Conservation (phyloP, 2,888 invertebrate genomes). For the Orthonevra nobilis region DNA sequence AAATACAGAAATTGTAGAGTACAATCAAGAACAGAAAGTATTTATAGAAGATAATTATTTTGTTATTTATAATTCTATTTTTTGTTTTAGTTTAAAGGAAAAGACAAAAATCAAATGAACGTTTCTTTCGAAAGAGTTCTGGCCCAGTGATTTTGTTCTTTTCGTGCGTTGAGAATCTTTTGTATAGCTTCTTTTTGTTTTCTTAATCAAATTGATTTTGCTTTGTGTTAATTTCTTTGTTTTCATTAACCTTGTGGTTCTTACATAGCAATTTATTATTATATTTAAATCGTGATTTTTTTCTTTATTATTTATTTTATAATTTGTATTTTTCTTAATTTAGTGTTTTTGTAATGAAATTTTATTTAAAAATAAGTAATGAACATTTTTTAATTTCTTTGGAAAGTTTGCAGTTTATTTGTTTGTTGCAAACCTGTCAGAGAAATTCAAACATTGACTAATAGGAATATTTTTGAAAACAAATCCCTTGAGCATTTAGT, state of each 20-base stretch:
- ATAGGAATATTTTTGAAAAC: neutral
- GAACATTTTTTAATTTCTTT: conserved; percentile 21
- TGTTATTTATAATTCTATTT: too few relatives aligned
- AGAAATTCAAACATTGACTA: conserved; percentile 13
- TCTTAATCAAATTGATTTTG: conserved; percentile 20
- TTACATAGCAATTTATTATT: conserved; percentile 37
- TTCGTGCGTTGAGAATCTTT: conserved; percentile 32
- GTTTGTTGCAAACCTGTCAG: conserved; percentile 23
- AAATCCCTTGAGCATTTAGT: conserved; percentile 57
- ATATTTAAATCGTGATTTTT: conserved; percentile 61
- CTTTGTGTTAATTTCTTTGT: neutral
- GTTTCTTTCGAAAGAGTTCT: conserved; percentile 55
- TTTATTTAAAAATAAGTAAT: neutral
- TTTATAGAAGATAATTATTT: conserved; percentile 7
- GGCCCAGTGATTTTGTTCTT: conserved; percentile 32
- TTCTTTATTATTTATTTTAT: conserved; percentile 45
- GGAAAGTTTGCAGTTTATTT: conserved; percentile 10
- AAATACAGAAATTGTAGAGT: conserved; percentile 12
- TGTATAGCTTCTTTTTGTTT: conserved; percentile 27
- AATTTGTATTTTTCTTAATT: conserved; percentile 30
- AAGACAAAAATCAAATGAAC: conserved; percentile 35
- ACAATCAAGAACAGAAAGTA: too few relatives aligned
- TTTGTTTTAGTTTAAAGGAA: conserved; percentile 27
- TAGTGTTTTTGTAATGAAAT: conserved; percentile 27
- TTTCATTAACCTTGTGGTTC: conserved; percentile 47